Conservation (phyloP, 2,113 vertebrate species). For the Alouatta palliata region DNA sequence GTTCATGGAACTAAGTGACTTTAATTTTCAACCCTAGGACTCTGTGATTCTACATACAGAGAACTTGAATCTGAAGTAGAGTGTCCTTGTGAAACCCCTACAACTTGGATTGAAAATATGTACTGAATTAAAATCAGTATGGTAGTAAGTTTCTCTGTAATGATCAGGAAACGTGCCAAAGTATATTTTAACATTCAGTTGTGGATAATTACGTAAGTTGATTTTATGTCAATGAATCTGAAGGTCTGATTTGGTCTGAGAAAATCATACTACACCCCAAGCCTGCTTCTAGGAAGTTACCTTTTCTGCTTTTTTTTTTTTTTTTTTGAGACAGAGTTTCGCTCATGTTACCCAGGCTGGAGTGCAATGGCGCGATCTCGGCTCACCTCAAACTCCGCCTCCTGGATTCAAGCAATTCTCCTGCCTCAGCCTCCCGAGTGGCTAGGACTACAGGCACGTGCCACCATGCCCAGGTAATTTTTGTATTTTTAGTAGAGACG, state of each 20-base stretch:
- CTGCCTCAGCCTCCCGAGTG: no score
- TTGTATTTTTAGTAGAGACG: no score
- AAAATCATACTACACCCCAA: no score
- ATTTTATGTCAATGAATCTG: neutral
- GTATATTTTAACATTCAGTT: neutral
- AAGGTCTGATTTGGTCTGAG: neutral
- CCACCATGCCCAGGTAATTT: no score
- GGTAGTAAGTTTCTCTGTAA: neutral
- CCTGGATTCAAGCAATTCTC: no score
- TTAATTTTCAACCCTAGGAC: neutral
- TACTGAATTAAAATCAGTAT: neutral
- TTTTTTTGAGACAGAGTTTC: no score
- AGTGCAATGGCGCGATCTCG: no score
- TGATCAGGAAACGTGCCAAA: neutral
- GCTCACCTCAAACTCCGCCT: no score
- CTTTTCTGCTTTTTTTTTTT: neutral
- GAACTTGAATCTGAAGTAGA: neutral
- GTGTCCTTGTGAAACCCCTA: neutral
- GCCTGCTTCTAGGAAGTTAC: neutral
- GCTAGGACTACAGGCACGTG: no score
- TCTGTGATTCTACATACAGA: neutral
- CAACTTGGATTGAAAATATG: neutral
- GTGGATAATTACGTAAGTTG: neutral
- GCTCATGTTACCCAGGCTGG: no score
- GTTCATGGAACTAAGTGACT: neutral